A percentile compares a stretch with the other conserved stretches of the same genome.
phyloP scores from a whole-genome alignment of 1,140 invertebrate genomes.

The Hycleus cichorii region DNA sequence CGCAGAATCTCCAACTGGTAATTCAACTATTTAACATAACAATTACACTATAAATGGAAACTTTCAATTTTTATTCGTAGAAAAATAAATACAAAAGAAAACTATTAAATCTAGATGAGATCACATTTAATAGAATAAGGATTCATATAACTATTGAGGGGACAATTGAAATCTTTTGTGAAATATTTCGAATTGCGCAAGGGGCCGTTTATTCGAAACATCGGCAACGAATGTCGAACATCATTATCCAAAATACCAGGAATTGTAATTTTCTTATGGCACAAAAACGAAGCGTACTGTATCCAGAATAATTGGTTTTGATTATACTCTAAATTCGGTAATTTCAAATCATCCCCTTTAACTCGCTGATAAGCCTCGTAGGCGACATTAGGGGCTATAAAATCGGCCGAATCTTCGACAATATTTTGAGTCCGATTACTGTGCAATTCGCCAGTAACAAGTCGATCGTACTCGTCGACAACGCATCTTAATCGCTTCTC shows the following conservation, averaged over 20 bases:
- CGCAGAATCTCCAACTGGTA: too few species aligned
- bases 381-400: slow-evolving; percentile 70
- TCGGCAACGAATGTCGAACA: slow-evolving; percentile 2
- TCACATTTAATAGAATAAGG: slow-evolving; percentile 44
- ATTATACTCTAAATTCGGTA: slow-evolving; percentile 44
- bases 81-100: too few species aligned
- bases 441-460: slow-evolving; percentile 15
- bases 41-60: too few species aligned
- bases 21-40: too few species aligned
- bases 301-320: slow-evolving; percentile 54
- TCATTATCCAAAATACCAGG: slow-evolving; percentile 1
- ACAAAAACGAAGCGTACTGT: slow-evolving; percentile 3
- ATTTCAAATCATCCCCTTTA: slow-evolving; percentile 46
- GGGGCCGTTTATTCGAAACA: slow-evolving; percentile 11
- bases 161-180: slow-evolving; percentile 56
- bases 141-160: slow-evolving; percentile 51
- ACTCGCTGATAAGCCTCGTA: slow-evolving; percentile 69
- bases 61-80: too few species aligned
- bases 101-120: background rate
- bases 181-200: slow-evolving; percentile 44
- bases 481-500: background rate
- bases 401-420: slow-evolving; percentile 84
- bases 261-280: slow-evolving; percentile 13
- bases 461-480: background rate
- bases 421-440: slow-evolving; percentile 78